These are phyloP conservation scores for Vicugna pacos DNA, from an alignment of 2,113 vertebrate species.

Conservation along the genomic window DNA sequence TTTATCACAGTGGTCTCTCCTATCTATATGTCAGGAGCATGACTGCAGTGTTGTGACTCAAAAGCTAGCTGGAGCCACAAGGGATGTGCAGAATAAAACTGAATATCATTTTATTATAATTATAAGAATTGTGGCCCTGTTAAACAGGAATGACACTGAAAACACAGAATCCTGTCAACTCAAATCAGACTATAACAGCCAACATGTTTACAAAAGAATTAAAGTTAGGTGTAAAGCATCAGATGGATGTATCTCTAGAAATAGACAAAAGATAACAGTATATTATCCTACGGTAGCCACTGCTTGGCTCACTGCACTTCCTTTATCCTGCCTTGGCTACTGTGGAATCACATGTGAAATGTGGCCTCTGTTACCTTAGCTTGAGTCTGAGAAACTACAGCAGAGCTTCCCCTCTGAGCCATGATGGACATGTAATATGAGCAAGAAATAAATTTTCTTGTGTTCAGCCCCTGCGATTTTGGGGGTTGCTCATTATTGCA, in stretches of 20 bases:
- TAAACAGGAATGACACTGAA: background rate
- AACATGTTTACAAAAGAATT: conserved; percentile 47
- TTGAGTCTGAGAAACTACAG: background rate
- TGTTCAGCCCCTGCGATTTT: background rate
- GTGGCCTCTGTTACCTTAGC: background rate
- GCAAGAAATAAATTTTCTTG: conserved; percentile 13
- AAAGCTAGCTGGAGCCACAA: background rate
- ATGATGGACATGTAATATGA: background rate
- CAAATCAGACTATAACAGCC: background rate
- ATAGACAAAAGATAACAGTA: background rate
- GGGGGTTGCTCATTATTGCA: background rate
- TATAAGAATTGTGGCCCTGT: background rate
- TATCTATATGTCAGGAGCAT: background rate
- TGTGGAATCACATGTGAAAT: background rate
- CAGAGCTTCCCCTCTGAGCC: background rate
- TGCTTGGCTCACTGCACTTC: background rate
- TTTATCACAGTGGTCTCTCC: background rate
- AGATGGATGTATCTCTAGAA: background rate
- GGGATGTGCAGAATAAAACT: background rate
- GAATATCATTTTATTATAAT: background rate
- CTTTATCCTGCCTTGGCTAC: background rate
- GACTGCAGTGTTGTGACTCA: conserved; percentile 11
- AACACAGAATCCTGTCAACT: background rate
- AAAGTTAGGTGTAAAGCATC: background rate
- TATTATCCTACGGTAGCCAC: background rate